Conservation (phyloP, 2,888 invertebrate genomes). For the Drosophila buzzatii region DNA sequence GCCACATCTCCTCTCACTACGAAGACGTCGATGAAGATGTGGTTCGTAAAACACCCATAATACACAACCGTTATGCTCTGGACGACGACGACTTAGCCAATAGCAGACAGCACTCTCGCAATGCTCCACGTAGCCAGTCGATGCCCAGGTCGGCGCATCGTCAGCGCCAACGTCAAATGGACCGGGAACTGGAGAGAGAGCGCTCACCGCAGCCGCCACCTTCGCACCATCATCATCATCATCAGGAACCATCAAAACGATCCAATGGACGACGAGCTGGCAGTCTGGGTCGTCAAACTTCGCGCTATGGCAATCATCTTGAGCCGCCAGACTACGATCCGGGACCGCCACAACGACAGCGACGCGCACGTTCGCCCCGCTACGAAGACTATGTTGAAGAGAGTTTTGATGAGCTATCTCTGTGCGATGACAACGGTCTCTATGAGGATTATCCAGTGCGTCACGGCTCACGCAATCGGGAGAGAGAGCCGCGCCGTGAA, state of each 20-base stretch:
- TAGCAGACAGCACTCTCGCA: conserved; percentile 40
- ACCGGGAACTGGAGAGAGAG: conserved; percentile 60
- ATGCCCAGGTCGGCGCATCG: conserved; percentile 83
- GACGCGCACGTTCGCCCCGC: conserved; percentile 72
- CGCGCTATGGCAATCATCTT: conserved; percentile 82
- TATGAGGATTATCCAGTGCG: conserved; percentile 74
- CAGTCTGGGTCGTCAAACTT: conserved; percentile 69
- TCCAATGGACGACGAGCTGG: conserved; percentile 59
- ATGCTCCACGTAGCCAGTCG: conserved; percentile 80
- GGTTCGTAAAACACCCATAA: conserved; percentile 87
- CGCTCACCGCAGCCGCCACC: conserved; percentile 56
- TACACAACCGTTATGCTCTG: conserved; percentile 90
- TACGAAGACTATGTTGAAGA: conserved; percentile 82
- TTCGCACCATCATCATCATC: conserved; percentile 11
- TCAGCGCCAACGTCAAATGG: conserved; percentile 64
- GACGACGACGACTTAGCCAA: conserved; percentile 82
- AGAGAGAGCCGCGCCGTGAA: conserved; percentile 62
- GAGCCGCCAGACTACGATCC: conserved; percentile 80
- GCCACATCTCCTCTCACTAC: conserved; percentile 68
- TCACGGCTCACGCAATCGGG: conserved; percentile 54
- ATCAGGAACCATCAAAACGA: conserved; percentile 25
- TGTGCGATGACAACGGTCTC: conserved; percentile 58
- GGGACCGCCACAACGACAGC: conserved; percentile 44
- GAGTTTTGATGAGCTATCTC: conserved; percentile 76
- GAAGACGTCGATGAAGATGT: conserved; percentile 82